Percentiles rank a stretch among this genome's conserved stretches.
phyloP scores from a whole-genome alignment of 2,113 vertebrate genomes.

The Lichenostomus cassidix region DNA sequence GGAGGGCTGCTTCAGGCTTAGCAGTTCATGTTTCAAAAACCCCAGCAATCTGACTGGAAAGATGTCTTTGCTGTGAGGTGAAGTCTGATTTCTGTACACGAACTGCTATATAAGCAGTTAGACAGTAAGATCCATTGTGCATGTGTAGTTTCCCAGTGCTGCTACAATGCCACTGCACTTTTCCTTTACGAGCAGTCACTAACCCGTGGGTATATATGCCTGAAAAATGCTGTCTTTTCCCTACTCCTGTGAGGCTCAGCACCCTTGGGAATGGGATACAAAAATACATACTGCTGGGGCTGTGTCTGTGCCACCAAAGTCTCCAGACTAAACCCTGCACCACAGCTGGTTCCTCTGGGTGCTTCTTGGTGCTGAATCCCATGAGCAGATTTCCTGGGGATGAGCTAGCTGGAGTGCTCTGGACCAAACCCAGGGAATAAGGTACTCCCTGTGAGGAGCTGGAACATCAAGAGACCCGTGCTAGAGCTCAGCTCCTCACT shows the following conservation, averaged over 20 bases:
- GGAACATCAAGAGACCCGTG: neutral
- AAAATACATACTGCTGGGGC: neutral
- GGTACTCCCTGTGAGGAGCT: accelerated
- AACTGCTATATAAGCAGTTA: neutral
- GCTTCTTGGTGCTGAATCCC: neutral
- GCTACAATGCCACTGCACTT: neutral
- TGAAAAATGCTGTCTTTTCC: neutral
- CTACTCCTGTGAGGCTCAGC: neutral
- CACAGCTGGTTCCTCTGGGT: neutral
- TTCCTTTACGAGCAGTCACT: neutral
- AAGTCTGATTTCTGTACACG: neutral
- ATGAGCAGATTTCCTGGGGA: neutral
- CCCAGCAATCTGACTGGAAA: neutral
- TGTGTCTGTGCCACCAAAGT: neutral
- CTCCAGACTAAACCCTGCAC: neutral
- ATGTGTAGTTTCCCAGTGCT: neutral
- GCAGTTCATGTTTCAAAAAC: neutral
- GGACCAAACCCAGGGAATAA: neutral
- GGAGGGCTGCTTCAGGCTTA: neutral
- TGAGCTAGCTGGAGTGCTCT: neutral
- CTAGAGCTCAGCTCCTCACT: neutral
- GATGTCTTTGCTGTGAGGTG: neutral
- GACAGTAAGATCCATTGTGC: neutral
- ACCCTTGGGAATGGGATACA: neutral
- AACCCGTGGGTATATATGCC: neutral